A percentile compares a stretch with the other conserved stretches of the same genome.
Conservation (phyloP, 2,888 invertebrate genomes). For the Cosmopolites sordidus region DNA sequence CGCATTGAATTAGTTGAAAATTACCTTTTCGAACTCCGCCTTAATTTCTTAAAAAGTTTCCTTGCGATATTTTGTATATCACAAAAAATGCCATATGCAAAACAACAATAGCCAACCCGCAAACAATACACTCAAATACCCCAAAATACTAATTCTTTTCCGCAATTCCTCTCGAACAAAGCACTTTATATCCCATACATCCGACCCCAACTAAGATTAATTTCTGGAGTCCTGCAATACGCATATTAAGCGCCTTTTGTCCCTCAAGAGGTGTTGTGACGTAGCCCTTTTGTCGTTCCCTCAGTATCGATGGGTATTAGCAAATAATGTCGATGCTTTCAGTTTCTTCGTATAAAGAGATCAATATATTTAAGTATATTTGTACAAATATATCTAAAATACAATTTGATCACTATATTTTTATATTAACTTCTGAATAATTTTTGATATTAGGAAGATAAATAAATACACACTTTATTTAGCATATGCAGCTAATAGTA, state of each 20-base stretch:
- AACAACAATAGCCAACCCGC: conserved; percentile 13
- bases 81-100: conserved; percentile 16
- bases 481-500: no score
- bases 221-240: conserved; percentile 20
- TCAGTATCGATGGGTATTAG: conserved; percentile 26
- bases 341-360: neutral
- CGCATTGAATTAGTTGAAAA: no score
- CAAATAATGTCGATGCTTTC: conserved; percentile 20
- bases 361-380: neutral
- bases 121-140: conserved; percentile 16
- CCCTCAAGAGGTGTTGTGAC: conserved; percentile 28
- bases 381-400: neutral
- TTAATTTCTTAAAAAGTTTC: no score
- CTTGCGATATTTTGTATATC: neutral
- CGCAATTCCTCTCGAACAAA: conserved; percentile 16
- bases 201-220: conserved; percentile 23
- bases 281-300: conserved; percentile 22
- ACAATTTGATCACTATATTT: no score
- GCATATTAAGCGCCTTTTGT: conserved; percentile 21
- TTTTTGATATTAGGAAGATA: no score
- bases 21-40: no score
- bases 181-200: conserved; percentile 9
- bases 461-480: no score
- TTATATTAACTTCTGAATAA: no score
- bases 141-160: conserved; percentile 14